Evolutionary conservation across 2,888 invertebrate genomes (phyloP).

Genomic region (Lasioglossum figueresi): DNA sequence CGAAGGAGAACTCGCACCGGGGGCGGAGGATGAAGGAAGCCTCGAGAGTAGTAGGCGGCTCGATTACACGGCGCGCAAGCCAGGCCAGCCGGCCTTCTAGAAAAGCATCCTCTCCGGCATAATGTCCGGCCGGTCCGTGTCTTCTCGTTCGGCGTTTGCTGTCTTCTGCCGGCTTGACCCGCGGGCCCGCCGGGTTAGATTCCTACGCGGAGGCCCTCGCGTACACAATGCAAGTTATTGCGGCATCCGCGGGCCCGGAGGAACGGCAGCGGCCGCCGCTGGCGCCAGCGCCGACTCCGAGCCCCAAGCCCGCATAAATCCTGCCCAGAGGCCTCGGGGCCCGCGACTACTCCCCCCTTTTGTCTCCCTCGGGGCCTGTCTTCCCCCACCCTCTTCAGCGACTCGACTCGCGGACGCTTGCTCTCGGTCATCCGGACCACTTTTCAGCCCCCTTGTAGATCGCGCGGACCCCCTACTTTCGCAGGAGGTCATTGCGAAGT

Average conservation of each 20-base stretch:
- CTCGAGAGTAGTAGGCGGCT: conserved; percentile 57
- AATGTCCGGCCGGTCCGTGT: conserved; percentile 65
- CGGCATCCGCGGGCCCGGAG: conserved; percentile 76
- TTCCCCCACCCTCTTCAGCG: neutral
- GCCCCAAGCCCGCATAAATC: neutral
- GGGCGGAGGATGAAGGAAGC: conserved; percentile 13
- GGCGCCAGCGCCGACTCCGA: conserved; percentile 73
- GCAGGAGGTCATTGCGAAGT: neutral
- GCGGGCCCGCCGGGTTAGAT: conserved; percentile 51
- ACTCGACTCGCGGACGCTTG: neutral
- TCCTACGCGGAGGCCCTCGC: conserved; percentile 75
- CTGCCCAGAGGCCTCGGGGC: conserved; percentile 37
- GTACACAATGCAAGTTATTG: conserved; percentile 84
- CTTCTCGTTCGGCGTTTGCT: conserved; percentile 63
- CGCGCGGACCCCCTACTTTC: neutral
- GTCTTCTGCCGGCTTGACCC: conserved; percentile 77
- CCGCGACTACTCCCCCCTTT: conserved; percentile 36
- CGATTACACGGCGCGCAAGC: conserved; percentile 70
- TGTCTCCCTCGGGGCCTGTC: neutral
- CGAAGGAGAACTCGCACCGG: neutral
- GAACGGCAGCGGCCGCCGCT: conserved; percentile 76
- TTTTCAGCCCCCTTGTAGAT: neutral
- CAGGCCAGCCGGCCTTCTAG: conserved; percentile 52
- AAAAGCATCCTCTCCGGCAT: conserved; percentile 68
- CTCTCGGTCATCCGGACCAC: neutral